Percentiles rank a stretch among this genome's conserved stretches.
phyloP scores from a whole-genome alignment of 2,797 vertebrate species.

The Numenius phaeopus region DNA sequence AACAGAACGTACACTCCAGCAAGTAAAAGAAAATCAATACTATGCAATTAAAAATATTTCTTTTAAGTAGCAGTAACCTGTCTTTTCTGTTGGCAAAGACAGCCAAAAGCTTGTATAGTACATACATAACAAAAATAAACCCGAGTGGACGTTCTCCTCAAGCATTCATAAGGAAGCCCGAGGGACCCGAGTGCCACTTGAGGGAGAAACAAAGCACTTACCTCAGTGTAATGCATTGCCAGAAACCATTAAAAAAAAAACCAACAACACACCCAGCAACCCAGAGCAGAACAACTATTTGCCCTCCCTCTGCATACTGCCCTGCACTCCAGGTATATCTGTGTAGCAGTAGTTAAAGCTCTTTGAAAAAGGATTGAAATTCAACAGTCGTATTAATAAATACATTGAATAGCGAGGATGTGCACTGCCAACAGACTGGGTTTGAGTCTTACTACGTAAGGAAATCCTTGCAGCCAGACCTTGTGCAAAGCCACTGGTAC shows the following conservation, averaged over 20 bases:
- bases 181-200: constrained; percentile 30
- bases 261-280: neutral
- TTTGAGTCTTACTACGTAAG: accelerated
- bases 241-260: neutral
- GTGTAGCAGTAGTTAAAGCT: neutral
- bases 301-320: neutral
- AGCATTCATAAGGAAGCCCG: neutral
- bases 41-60: constrained; percentile 66
- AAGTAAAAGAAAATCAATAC: constrained; percentile 52
- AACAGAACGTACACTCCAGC: neutral
- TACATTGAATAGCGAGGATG: accelerated
- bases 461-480: neutral
- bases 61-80: constrained; percentile 38
- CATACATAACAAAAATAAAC: neutral
- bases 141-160: neutral
- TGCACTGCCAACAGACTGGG: neutral
- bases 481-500: neutral
- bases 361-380: neutral
- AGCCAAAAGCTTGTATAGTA: constrained; percentile 19
- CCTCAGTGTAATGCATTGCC: constrained; percentile 36
- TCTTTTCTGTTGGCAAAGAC: constrained; percentile 35
- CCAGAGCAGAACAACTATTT: neutral
- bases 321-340: neutral
- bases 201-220: constrained; percentile 49
- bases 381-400: neutral